These are phyloP conservation scores for Thyatira batis DNA, from an alignment of 2,888 invertebrate species.

Conservation along the genomic window DNA sequence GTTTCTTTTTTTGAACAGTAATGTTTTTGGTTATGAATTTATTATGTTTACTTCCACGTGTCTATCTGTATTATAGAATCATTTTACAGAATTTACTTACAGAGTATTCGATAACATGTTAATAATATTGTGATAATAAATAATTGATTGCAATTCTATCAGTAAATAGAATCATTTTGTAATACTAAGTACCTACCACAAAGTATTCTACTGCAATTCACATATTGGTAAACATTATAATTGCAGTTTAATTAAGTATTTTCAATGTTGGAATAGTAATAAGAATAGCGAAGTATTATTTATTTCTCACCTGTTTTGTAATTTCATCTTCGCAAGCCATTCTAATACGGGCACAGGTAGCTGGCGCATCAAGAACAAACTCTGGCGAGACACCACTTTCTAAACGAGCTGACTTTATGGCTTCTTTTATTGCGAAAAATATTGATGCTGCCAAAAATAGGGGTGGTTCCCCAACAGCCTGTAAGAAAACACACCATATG, in stretches of 20 bases:
- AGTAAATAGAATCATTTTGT: not conserved
- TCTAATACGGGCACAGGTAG: conserved; percentile 93
- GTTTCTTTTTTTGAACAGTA: no score
- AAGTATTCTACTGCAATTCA: not conserved
- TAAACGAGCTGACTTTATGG: conserved; percentile 88
- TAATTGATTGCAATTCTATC: not conserved
- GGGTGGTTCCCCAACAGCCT: conserved; percentile 98
- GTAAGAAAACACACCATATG: conserved; percentile 31
- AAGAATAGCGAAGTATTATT: not conserved
- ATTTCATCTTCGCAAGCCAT: conserved; percentile 94
- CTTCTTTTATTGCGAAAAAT: conserved; percentile 94
- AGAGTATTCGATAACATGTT: not conserved
- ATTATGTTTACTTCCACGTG: not conserved
- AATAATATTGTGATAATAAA: not conserved
- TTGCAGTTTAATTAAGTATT: not conserved
- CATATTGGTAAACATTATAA: not conserved
- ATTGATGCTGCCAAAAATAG: conserved; percentile 92
- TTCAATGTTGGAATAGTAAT: not conserved
- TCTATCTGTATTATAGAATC: not conserved
- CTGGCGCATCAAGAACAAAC: conserved; percentile 90
- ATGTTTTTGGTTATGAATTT: not conserved
- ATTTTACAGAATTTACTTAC: no score
- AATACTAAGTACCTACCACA: not conserved
- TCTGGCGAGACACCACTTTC: conserved; percentile 83
- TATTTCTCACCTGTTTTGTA: conserved; percentile 85